Evolutionary conservation across 2,888 invertebrate genomes (phyloP).

Genomic region (Nesidiocoris tenuis): DNA sequence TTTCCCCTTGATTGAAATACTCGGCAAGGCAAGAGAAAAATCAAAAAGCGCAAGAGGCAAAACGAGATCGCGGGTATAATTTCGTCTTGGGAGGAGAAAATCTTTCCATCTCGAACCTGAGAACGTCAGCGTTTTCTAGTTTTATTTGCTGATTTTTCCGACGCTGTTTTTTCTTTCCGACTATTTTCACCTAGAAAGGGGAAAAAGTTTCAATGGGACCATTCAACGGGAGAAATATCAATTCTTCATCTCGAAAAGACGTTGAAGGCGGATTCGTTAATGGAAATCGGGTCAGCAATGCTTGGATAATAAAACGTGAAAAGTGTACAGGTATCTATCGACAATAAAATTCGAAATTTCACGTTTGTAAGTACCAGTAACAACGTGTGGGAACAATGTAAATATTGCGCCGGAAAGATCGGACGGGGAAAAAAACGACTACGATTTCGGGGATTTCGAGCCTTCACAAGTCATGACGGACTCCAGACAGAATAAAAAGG

Average conservation of each 20-base stretch:
- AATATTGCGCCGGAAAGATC: neutral
- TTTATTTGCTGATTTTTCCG: neutral
- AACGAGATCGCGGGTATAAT: neutral
- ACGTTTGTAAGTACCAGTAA: too few relatives aligned
- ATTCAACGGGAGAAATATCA: neutral
- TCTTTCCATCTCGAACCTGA: neutral
- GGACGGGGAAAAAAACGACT: neutral
- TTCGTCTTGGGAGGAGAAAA: neutral
- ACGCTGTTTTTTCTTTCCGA: neutral
- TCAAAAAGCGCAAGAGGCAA: neutral
- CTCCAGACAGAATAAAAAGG: neutral
- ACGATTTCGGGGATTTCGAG: neutral
- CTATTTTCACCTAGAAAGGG: neutral
- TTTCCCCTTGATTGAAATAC: neutral
- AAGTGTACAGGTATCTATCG: too few relatives aligned
- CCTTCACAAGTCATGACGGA: neutral
- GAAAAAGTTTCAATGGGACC: too few relatives aligned
- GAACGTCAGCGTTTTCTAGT: neutral
- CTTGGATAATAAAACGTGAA: too few relatives aligned
- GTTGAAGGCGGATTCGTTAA: too few relatives aligned
- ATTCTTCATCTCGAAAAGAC: too few relatives aligned
- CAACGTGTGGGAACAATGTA: too few relatives aligned
- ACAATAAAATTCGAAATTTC: too few relatives aligned
- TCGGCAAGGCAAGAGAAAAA: neutral
- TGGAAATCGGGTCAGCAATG: too few relatives aligned